Percentiles rank a stretch among this genome's conserved stretches.
Evolutionary conservation across 2,797 vertebrate species (phyloP).

Genomic region (Mycteria americana): DNA sequence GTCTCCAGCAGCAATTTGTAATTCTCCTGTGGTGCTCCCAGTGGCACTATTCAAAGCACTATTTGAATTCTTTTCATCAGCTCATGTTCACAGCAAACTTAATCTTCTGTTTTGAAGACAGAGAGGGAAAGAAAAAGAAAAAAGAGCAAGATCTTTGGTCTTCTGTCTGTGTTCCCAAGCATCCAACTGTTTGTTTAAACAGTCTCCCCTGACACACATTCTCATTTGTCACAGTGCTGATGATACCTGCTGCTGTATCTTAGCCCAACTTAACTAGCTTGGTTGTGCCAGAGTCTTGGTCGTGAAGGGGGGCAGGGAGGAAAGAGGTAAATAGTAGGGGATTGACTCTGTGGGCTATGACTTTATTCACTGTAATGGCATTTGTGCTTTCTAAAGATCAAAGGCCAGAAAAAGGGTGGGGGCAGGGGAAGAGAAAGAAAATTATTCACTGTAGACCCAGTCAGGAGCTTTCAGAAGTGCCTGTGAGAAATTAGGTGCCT

Average conservation of each 20-base stretch:
- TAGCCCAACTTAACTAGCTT: not conserved
- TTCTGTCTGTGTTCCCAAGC: constrained; percentile 68
- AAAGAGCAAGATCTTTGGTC: constrained; percentile 67
- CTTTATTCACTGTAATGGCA: constrained; percentile 62
- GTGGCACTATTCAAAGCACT: constrained; percentile 76
- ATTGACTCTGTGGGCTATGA: constrained; percentile 56
- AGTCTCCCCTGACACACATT: constrained; percentile 65
- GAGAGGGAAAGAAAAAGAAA: constrained; percentile 33
- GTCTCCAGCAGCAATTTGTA: constrained; percentile 81
- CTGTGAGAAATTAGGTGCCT: constrained; percentile 60
- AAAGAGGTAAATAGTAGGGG: constrained; percentile 24
- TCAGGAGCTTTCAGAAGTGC: constrained; percentile 44
- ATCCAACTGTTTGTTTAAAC: constrained; percentile 75
- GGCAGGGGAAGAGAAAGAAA: constrained; percentile 13
- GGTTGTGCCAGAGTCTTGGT: not conserved
- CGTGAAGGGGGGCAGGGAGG: not conserved
- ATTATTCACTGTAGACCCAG: not conserved
- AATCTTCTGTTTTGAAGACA: constrained; percentile 76
- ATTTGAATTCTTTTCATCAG: constrained; percentile 80
- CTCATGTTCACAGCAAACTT: constrained; percentile 79
- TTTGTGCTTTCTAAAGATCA: constrained; percentile 66
- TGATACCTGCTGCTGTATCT: constrained; percentile 69
- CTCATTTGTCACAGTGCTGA: constrained; percentile 73
- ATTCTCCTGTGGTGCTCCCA: constrained; percentile 76
- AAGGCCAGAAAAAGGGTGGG: constrained; percentile 35